phyloP scores from a whole-genome alignment of 2,113 vertebrate genomes.

The Thalassarche chlororhynchos region DNA sequence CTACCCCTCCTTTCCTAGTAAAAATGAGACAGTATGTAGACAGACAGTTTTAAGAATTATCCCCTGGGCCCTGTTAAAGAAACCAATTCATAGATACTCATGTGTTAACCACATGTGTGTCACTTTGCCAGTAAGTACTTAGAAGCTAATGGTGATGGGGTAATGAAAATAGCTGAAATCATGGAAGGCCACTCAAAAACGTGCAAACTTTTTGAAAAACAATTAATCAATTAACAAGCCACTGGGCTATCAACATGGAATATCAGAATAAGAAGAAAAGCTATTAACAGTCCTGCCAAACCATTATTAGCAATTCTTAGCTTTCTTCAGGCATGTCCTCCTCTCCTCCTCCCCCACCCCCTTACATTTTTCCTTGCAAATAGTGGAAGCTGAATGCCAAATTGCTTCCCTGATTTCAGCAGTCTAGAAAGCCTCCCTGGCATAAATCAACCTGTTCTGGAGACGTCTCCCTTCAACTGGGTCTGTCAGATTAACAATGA shows the following conservation, averaged over 20 bases:
- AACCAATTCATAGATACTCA: conserved; percentile 68
- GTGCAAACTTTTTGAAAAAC: neutral
- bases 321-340: neutral
- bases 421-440: neutral
- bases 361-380: neutral
- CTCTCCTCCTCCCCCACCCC: neutral
- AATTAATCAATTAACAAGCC: conserved; percentile 39
- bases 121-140: conserved; percentile 61
- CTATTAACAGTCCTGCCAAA: neutral
- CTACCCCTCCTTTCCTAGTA: conserved; percentile 42
- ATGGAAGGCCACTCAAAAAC: conserved; percentile 21
- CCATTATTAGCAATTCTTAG: neutral
- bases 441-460: conserved; percentile 43
- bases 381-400: neutral
- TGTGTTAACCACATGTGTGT: conserved; percentile 76
- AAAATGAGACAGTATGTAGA: conserved; percentile 50
- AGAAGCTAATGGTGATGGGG: conserved; percentile 21
- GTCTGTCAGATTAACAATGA: conserved; percentile 14
- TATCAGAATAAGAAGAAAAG: neutral
- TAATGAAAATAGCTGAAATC: conserved; percentile 34
- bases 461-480: neutral
- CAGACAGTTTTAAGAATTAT: conserved; percentile 66
- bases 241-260: neutral
- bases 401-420: neutral
- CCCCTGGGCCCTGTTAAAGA: conserved; percentile 66